Conservation (phyloP, 2,797 vertebrate genomes). For the Typhlichthys subterraneus region DNA sequence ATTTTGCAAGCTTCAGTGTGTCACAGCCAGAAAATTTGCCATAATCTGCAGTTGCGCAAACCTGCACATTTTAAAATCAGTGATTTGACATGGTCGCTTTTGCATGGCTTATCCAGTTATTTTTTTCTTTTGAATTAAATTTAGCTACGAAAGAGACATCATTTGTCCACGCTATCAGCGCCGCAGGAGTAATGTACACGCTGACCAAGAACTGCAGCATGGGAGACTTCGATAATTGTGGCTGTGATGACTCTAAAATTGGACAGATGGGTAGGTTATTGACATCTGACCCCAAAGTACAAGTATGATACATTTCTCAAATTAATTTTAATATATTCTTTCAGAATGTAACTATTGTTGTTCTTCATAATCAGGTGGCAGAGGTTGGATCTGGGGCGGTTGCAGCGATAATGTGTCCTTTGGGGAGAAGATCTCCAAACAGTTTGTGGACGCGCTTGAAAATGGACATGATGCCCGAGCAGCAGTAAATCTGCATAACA, state of each 20-base stretch:
- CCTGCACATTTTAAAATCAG: neutral
- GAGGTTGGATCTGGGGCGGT: slow-evolving; percentile 97
- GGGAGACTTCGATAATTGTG: slow-evolving; percentile 95
- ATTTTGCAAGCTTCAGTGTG: too few relatives aligned
- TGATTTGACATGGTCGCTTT: neutral
- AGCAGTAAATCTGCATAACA: slow-evolving; percentile 95
- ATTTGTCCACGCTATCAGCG: slow-evolving; percentile 94
- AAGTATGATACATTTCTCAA: too few relatives aligned
- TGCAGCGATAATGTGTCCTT: slow-evolving; percentile 96
- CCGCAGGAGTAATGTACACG: slow-evolving; percentile 93
- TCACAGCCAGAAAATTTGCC: too few relatives aligned
- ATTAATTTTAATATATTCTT: too few relatives aligned
- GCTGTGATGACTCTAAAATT: slow-evolving; percentile 91
- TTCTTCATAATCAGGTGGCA: slow-evolving; percentile 80
- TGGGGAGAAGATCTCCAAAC: slow-evolving; percentile 92
- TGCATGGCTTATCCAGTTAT: neutral
- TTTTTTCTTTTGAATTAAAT: slow-evolving; percentile 24
- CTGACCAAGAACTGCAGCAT: slow-evolving; percentile 97
- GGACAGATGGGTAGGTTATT: slow-evolving; percentile 83
- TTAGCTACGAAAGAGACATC: slow-evolving; percentile 92
- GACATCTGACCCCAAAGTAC: neutral
- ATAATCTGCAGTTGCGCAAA: too few relatives aligned
- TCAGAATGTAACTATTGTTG: too few relatives aligned
- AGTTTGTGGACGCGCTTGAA: slow-evolving; percentile 94
- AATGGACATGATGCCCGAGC: slow-evolving; percentile 92